Conservation (phyloP, 2,888 invertebrate species). For the Laothoe populi region DNA sequence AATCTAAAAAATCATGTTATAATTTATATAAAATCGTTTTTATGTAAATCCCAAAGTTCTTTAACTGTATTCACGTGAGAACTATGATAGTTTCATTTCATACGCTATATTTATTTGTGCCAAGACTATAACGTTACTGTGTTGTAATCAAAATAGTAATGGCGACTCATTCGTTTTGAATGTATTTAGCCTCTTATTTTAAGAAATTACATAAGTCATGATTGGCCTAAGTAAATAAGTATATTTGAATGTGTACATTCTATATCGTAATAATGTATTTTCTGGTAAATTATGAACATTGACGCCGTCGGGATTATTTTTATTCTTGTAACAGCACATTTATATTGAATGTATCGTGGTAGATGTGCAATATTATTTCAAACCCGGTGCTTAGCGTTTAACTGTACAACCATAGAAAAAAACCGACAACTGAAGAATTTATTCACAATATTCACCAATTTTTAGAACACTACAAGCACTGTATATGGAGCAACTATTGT, state of each 20-base stretch:
- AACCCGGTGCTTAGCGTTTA: conserved; percentile 30
- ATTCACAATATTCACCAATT: conserved; percentile 10
- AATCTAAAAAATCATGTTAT: conserved; percentile 20
- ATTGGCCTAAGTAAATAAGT: conserved; percentile 80
- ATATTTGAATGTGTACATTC: conserved; percentile 74
- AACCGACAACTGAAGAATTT: background rate
- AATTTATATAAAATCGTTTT: conserved; percentile 34
- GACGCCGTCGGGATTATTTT: conserved; percentile 7
- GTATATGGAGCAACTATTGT: conserved; percentile 32
- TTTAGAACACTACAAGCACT: conserved; percentile 20
- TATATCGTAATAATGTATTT: conserved; percentile 63
- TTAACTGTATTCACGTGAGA: conserved; percentile 52
- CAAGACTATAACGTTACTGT: conserved; percentile 77
- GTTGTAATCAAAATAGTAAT: conserved; percentile 47
- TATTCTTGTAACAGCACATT: conserved; percentile 18
- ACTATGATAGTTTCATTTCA: conserved; percentile 47
- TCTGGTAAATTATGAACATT: conserved; percentile 28
- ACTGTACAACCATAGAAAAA: conserved; percentile 35
- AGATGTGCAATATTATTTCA: conserved; percentile 38
- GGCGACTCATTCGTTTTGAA: conserved; percentile 11
- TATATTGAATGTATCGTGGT: conserved; percentile 15
- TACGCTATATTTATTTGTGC: conserved; percentile 76
- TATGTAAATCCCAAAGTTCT: conserved; percentile 27
- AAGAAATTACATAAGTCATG: conserved; percentile 51
- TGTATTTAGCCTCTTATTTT: conserved; percentile 58